Base-by-base conservation (phyloP, 2,797 vertebrate genomes). In the Phataginus tricuspis region DNA sequence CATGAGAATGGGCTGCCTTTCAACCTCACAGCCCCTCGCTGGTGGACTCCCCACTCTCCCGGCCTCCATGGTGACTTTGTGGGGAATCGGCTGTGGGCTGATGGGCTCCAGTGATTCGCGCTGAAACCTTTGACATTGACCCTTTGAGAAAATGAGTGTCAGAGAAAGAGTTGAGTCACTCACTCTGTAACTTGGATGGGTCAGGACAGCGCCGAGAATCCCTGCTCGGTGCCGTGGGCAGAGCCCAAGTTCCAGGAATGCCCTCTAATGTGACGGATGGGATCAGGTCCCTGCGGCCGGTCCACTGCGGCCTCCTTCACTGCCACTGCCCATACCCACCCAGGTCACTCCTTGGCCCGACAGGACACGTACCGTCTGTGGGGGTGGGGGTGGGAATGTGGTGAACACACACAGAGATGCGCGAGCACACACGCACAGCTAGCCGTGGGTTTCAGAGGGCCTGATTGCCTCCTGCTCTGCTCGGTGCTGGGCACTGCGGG, bases 191-290 rank as follows among this genome's bases (percentile, higher is more conserved):
- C 72, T 75, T 59, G 13, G 59, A 16, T 63, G 90, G 45, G 21
- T 29, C 13, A 15, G 0, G 64, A n/a, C 87, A 45, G 39, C 92
- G 83, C 97, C 66, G 64, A 82, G 91, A 94, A 96, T 89, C 96
- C 97, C 39, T 49, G 91, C 78, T 94, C 82, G 86, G 92, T 94
- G 77, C 51, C 42, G 96, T 49, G 84, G 96, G 95, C 97, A 96
- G 97, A 90, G 82, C 92, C 74, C 95, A 86, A 93, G 96, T 63
- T 59, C 94, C 88, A 55, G 90, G 84, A 96, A 94, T 74, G 61
- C 92, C 69, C 91, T 93, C 94, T 64, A 39, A 91, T 90, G 92
- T 94, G 97, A 97, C 96, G 93, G 93, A 74, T 96, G 96, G 97
- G 94, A 97, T 97, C 96, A 96, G 96, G 96, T 96, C 55, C 86